These are phyloP conservation scores for Drosophila kanapiae DNA, from an alignment of 1,140 invertebrate genomes.

Conservation along the genomic window DNA sequence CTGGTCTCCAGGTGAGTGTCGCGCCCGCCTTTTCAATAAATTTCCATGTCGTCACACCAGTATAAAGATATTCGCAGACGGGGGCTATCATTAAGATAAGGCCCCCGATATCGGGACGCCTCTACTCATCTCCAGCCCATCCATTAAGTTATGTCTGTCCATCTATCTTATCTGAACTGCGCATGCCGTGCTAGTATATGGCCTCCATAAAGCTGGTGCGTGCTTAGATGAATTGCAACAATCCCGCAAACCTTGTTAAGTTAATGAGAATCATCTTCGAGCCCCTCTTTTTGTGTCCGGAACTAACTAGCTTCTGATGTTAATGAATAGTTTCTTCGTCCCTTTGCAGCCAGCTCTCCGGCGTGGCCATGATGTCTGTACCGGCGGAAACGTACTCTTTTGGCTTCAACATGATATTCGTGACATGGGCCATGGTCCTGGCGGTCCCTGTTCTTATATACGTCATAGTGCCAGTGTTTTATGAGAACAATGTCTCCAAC, in stretches of 20 bases:
- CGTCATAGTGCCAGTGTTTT: conserved; percentile 93
- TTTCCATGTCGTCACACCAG: conserved; percentile 29
- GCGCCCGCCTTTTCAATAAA: conserved; percentile 18
- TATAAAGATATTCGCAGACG: conserved; percentile 10
- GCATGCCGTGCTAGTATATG: conserved; percentile 12
- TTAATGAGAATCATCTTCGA: conserved; percentile 18
- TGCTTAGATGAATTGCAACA: conserved; percentile 25
- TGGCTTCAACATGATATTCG: conserved; percentile 89
- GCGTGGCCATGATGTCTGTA: conserved; percentile 91
- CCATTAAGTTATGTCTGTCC: conserved; percentile 16
- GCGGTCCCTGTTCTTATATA: conserved; percentile 89
- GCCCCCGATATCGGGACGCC: conserved; percentile 15
- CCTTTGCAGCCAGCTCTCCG: conserved; percentile 90
- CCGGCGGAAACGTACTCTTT: conserved; percentile 93
- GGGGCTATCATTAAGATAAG: conserved; percentile 2
- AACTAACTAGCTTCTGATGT: not conserved
- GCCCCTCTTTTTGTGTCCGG: conserved; percentile 37
- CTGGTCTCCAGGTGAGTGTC: conserved; percentile 87
- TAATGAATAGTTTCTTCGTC: not conserved
- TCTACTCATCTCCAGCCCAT: conserved; percentile 1
- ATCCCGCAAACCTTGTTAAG: conserved; percentile 20
- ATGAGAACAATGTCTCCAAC: conserved; percentile 91
- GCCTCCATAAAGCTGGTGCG: conserved; percentile 13
- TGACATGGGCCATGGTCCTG: conserved; percentile 88
- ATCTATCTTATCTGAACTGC: conserved; percentile 30